A percentile compares a stretch with the other conserved stretches of the same genome.
Conservation (phyloP, 2,113 vertebrate species). For the Galeopterus variegatus region DNA sequence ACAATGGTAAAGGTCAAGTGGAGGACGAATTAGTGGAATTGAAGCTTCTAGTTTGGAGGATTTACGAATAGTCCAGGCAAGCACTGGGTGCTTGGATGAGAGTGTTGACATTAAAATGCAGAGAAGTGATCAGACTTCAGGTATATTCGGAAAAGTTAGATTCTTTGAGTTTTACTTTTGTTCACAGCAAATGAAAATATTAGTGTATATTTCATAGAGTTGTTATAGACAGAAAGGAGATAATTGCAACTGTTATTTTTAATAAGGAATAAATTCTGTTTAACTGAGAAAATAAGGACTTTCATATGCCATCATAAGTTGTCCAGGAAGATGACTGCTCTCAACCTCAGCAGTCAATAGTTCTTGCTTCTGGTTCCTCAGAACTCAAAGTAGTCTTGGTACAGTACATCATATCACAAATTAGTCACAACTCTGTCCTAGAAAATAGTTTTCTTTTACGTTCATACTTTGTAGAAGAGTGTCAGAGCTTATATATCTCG, state of each 20-base stretch:
- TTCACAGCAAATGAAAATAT: neutral
- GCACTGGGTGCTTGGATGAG: neutral
- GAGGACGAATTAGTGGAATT: neutral
- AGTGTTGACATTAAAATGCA: neutral
- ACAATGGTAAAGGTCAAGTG: neutral
- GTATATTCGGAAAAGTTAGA: neutral
- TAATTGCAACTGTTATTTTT: neutral
- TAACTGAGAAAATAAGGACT: neutral
- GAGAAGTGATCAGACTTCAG: neutral
- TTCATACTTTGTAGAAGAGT: neutral
- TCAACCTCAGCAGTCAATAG: neutral
- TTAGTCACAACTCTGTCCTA: neutral
- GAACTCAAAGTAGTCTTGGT: neutral
- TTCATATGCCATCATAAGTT: neutral
- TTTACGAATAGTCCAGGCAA: neutral
- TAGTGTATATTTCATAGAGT: neutral
- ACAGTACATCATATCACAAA: neutral
- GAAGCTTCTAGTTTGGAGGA: neutral
- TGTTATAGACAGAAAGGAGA: neutral
- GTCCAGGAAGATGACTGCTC: neutral
- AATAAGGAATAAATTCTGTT: neutral
- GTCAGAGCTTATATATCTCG: neutral
- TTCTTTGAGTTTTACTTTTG: neutral
- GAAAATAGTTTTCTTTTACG: neutral
- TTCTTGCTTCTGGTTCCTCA: neutral